A percentile compares a stretch with the other conserved stretches of the same genome.
Conservation (phyloP, 2,888 invertebrate species). For the Ichneumoninae sp. region DNA sequence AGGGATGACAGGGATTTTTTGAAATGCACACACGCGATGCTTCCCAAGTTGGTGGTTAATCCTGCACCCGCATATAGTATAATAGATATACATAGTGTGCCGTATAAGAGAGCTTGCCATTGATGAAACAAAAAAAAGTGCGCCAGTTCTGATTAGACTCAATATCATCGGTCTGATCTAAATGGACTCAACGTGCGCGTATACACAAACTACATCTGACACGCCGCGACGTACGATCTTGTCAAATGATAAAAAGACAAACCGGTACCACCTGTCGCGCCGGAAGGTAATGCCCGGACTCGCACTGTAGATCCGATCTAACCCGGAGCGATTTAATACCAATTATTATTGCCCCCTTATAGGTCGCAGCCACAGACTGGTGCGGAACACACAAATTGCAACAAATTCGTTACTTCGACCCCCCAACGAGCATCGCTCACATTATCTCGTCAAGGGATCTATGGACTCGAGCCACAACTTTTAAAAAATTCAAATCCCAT, state of each 20-base stretch:
- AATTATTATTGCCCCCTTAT: slow-evolving; percentile 73
- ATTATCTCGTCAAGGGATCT: slow-evolving; percentile 57
- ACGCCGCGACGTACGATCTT: slow-evolving; percentile 64
- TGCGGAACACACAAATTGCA: slow-evolving; percentile 75
- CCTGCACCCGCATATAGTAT: slow-evolving; percentile 17
- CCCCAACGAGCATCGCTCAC: slow-evolving; percentile 47
- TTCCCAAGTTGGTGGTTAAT: neutral
- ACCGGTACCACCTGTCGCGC: slow-evolving; percentile 72
- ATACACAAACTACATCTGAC: slow-evolving; percentile 32
- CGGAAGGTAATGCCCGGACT: slow-evolving; percentile 66
- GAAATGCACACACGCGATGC: slow-evolving; percentile 11
- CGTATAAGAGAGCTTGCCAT: neutral
- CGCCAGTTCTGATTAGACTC: slow-evolving; percentile 67
- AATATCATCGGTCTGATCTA: slow-evolving; percentile 67
- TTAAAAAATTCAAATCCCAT: neutral
- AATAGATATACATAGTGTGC: slow-evolving; percentile 16
- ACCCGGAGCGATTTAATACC: slow-evolving; percentile 78
- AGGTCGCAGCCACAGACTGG: slow-evolving; percentile 66
- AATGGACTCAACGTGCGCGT: slow-evolving; percentile 67
- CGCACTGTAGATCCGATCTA: slow-evolving; percentile 74
- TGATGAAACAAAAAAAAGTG: slow-evolving; percentile 31
- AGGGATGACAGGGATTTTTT: neutral
- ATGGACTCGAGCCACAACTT: neutral
- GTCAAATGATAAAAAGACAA: slow-evolving; percentile 71
- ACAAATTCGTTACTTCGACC: slow-evolving; percentile 72